Conservation (phyloP, 2,888 invertebrate genomes). For the Andrena camellia region DNA sequence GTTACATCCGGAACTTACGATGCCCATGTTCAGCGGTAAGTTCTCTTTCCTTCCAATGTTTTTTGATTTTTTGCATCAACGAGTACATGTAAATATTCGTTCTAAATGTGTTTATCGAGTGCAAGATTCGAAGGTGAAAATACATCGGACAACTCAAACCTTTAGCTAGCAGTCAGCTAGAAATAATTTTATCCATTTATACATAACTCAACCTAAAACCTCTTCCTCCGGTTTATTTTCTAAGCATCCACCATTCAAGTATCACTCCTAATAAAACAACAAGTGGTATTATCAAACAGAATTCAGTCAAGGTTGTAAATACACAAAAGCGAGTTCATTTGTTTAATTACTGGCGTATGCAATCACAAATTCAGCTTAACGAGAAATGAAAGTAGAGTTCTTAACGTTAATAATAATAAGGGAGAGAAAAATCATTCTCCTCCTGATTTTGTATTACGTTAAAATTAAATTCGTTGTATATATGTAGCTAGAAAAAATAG, state of each 20-base stretch:
- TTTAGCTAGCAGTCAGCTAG: constrained; percentile 54
- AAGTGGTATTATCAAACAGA: constrained; percentile 7
- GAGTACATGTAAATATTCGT: background rate
- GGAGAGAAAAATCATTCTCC: no score
- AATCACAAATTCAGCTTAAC: background rate
- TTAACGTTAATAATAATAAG: background rate
- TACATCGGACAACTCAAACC: constrained; percentile 34
- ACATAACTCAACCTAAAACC: constrained; percentile 44
- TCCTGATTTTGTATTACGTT: no score
- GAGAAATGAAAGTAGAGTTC: background rate
- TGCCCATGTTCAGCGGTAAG: constrained; percentile 99
- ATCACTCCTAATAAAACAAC: constrained; percentile 13
- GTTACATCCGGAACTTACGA: constrained; percentile 98
- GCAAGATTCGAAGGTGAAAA: constrained; percentile 3
- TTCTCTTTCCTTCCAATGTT: constrained; percentile 37
- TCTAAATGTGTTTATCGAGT: background rate
- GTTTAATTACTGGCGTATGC: background rate
- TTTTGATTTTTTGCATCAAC: no score
- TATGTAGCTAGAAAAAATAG: no score
- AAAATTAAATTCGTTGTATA: no score
- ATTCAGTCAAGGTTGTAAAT: background rate
- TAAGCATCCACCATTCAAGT: constrained; percentile 21
- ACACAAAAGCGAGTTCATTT: background rate
- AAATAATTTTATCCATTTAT: constrained; percentile 64
- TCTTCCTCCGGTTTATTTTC: constrained; percentile 31